phyloP scores from a whole-genome alignment of 2,888 invertebrate genomes.

The Trissolcus brochymenae region DNA sequence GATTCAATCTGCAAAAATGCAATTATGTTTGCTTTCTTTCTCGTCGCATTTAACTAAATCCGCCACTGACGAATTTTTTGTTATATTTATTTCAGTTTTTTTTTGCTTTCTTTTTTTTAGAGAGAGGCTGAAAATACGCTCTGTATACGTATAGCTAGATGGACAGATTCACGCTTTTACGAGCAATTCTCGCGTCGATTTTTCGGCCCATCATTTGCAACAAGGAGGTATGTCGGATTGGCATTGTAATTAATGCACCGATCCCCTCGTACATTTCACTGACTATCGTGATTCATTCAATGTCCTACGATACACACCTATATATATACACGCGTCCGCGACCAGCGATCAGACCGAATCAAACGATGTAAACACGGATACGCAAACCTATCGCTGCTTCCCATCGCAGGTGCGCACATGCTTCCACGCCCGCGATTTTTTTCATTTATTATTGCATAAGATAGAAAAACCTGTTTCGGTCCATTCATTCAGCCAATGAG shows the following conservation, averaged over 20 bases:
- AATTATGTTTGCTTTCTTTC: constrained; percentile 38
- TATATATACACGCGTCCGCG: constrained; percentile 23
- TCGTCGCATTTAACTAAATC: constrained; percentile 30
- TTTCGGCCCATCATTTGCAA: constrained; percentile 51
- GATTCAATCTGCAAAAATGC: constrained; percentile 15
- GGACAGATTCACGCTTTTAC: constrained; percentile 51
- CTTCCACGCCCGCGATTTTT: constrained; percentile 60
- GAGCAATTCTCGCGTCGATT: constrained; percentile 42
- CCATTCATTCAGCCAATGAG: constrained; percentile 66
- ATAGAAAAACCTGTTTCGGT: constrained; percentile 73
- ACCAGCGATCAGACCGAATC: constrained; percentile 9
- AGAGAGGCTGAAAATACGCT: constrained; percentile 24
- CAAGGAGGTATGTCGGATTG: constrained; percentile 47
- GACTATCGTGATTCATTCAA: constrained; percentile 56
- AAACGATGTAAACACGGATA: constrained; percentile 19
- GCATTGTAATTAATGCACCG: constrained; percentile 55
- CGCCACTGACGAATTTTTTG: constrained; percentile 16
- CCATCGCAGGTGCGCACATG: constrained; percentile 55
- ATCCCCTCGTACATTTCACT: constrained; percentile 54
- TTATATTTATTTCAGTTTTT: constrained; percentile 23
- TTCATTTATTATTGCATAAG: constrained; percentile 74
- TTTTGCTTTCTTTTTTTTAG: constrained; percentile 18
- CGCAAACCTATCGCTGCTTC: constrained; percentile 27
- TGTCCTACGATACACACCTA: constrained; percentile 36
- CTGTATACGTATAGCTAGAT: constrained; percentile 7